Conservation (phyloP, 2,888 invertebrate species). For the Seira sanloemensis region DNA sequence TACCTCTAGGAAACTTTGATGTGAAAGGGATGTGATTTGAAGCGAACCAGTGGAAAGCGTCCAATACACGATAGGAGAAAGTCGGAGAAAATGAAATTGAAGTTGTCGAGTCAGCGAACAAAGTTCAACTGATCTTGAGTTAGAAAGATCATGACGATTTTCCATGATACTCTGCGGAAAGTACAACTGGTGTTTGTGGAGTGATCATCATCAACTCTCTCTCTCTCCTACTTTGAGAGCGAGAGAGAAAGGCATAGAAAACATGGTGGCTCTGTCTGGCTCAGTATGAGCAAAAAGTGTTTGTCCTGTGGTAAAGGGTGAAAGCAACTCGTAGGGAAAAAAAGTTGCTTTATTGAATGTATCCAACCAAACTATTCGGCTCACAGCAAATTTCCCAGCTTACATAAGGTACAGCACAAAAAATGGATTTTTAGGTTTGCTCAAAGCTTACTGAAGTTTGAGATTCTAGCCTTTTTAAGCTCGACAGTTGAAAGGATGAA, state of each 20-base stretch:
- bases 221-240: neutral
- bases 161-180: neutral
- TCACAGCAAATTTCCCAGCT: neutral
- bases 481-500: neutral
- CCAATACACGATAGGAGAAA: slow-evolving; percentile 12
- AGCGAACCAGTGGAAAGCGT: neutral
- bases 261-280: neutral
- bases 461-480: neutral
- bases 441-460: neutral
- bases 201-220: neutral
- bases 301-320: neutral
- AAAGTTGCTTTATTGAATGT: neutral
- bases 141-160: slow-evolving; percentile 47
- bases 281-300: neutral
- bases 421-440: neutral
- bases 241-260: neutral
- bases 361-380: neutral
- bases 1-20: neutral
- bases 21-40: slow-evolving; percentile 8
- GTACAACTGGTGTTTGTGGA: neutral
- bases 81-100: slow-evolving; percentile 10
- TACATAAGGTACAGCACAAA: neutral
- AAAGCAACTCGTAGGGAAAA: neutral
- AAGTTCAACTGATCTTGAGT: slow-evolving; percentile 53
- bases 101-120: slow-evolving; percentile 49